Percentiles rank a stretch among this genome's conserved stretches.
These are phyloP conservation scores for Ornithoptera alexandrae DNA, from an alignment of 2,888 invertebrate species.

Conservation along the genomic window DNA sequence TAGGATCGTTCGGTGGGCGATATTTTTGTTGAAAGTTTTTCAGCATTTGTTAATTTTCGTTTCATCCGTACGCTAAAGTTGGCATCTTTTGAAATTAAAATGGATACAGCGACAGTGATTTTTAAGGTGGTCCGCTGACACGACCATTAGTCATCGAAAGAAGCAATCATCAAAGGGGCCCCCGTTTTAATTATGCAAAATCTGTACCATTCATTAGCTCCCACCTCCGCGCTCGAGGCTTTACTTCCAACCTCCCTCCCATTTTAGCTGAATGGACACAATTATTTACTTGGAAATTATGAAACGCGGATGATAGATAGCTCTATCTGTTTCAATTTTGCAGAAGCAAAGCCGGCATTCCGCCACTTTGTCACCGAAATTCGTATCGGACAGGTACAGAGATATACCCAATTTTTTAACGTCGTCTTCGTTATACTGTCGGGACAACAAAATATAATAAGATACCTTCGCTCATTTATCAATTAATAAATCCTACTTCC, in stretches of 20 bases:
- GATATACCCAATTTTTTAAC: constrained; percentile 35
- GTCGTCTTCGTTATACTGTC: constrained; percentile 31
- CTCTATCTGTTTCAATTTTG: constrained; percentile 62
- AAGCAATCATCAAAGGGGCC: constrained; percentile 65
- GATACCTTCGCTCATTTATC: constrained; percentile 10
- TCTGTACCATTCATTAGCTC: constrained; percentile 66
- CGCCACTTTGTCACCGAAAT: constrained; percentile 37
- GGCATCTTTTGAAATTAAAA: constrained; percentile 36
- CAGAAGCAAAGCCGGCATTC: constrained; percentile 39
- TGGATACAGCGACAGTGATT: constrained; percentile 35
- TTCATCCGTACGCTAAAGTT: constrained; percentile 13
- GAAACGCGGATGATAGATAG: constrained; percentile 63
- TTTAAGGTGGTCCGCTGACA: constrained; percentile 40
- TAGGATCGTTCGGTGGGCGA: not conserved
- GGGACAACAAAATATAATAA: constrained; percentile 13
- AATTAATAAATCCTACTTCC: not conserved
- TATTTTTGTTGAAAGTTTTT: constrained; percentile 2
- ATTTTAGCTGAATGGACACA: constrained; percentile 56
- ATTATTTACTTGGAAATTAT: constrained; percentile 69
- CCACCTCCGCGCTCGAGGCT: constrained; percentile 27
- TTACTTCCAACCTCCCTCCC: constrained; percentile 33
- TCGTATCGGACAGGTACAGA: constrained; percentile 45
- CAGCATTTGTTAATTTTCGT: constrained; percentile 22
- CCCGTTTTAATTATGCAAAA: constrained; percentile 77
- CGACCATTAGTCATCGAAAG: constrained; percentile 68